Evolutionary conservation across 2,888 invertebrate genomes (phyloP).

Genomic region (Lithosia quadra): DNA sequence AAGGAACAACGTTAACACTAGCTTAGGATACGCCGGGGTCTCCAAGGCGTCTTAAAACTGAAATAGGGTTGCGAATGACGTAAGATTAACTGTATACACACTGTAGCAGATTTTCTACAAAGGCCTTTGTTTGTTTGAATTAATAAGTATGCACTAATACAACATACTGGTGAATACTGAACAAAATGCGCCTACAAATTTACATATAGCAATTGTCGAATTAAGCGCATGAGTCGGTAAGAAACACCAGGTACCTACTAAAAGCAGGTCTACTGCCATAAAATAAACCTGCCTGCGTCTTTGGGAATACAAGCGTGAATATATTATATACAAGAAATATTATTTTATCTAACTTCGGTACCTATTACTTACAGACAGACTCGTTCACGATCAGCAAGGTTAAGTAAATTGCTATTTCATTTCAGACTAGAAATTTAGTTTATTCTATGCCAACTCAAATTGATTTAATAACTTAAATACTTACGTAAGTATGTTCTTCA

Average conservation of each 20-base stretch:
- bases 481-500: no score
- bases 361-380: no score
- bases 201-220: background rate
- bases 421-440: background rate
- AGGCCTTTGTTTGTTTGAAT: slow-evolving; percentile 16
- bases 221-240: background rate
- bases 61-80: slow-evolving; percentile 36
- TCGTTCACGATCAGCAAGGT: no score
- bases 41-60: slow-evolving; percentile 44
- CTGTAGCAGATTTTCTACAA: background rate
- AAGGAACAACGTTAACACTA: slow-evolving; percentile 34
- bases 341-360: no score
- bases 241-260: no score
- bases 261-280: no score
- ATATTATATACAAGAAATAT: no score
- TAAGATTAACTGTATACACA: slow-evolving; percentile 35
- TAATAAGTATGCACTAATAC: background rate
- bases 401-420: no score
- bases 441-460: background rate
- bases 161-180: background rate
- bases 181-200: background rate
- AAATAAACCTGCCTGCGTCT: no score
- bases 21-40: slow-evolving; percentile 40
- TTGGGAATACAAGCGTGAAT: no score
- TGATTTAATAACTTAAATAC: no score